Base-by-base conservation (phyloP, 1,140 invertebrate species). In the fruit fly (Drosophila melanogaster) region DNA sequence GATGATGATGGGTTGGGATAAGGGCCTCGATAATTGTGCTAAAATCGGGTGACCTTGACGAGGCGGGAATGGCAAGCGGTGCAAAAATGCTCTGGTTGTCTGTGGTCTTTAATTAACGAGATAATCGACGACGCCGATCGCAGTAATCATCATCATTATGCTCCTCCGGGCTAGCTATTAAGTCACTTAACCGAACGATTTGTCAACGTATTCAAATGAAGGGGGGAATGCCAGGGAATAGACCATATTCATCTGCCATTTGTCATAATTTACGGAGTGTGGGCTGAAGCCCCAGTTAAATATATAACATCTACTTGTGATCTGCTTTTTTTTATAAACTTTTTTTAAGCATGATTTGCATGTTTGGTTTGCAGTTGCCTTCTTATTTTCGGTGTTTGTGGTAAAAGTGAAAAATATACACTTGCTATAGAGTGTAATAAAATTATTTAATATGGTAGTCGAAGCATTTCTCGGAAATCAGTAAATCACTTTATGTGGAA, bases 221-320 rank as follows among this genome's bases (percentile, higher is more conserved):
- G 30, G 17, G 38, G 38, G 15, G 26, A 53, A 43, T 38, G 26
- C 58, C n/a, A 43, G 51, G 3, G 7, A 19, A 22, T n/a, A 38
- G 49, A 24, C 24, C 41, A 70, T 55, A 83, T 49, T 83, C 50
- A 57, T 66, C 62, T 46, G 61, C 51, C 70, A 87, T 79, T 87
- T 83, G 71, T 86, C 70, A 87, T 87, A 79, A 86, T 89, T 89
- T 76, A 51, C 62, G 46, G 40, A 33, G 66, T 61, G 84, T 84
- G 79, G 84, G 84, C 73, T 80, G 80, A 78, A 74, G 65, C 30
- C 49, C 30, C 61, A 65, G 66, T 89, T 89, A 79, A 86, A 83
- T 72, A 57, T 80, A 76, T 84, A 84, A 80, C 84, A 74, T 65
- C 66, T 60, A 69, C 67, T 30, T 8, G 40, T 40, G 43, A 70